Percentiles rank a stretch among this genome's conserved stretches.
These are phyloP conservation scores for Oreochromis tanganicae DNA, from an alignment of 2,113 vertebrate genomes.

Conservation along the genomic window DNA sequence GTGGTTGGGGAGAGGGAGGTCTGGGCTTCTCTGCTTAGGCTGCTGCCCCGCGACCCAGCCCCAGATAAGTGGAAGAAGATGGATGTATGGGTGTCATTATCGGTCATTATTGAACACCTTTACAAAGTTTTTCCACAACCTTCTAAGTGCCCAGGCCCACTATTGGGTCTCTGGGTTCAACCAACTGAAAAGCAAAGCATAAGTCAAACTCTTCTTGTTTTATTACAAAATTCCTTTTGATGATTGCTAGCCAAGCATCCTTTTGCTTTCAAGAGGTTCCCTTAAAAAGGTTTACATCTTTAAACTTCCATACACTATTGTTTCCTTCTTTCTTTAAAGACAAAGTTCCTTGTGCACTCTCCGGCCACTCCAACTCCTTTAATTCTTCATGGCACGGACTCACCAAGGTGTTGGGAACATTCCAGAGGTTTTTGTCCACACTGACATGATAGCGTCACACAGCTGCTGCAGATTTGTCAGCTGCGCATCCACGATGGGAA, in stretches of 20 bases:
- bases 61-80: not conserved
- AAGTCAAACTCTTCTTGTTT: not conserved
- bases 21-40: not conserved
- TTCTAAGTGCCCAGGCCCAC: not conserved
- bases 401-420: not conserved
- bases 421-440: not conserved
- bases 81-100: not conserved
- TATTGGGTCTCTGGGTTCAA: not conserved
- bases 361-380: accelerated
- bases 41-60: not conserved
- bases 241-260: not conserved
- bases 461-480: not conserved
- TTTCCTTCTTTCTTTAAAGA: not conserved
- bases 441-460: not conserved
- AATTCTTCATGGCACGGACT: not conserved
- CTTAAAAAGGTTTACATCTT: not conserved
- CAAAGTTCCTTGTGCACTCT: not conserved
- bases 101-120: not conserved
- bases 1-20: not conserved
- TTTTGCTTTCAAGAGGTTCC: not conserved
- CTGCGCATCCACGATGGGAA: not conserved
- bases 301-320: not conserved
- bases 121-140: not conserved
- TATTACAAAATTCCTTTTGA: not conserved
- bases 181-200: not conserved